These are phyloP conservation scores for Ciconia boyciana DNA, from an alignment of 2,113 vertebrate genomes.

Conservation along the genomic window DNA sequence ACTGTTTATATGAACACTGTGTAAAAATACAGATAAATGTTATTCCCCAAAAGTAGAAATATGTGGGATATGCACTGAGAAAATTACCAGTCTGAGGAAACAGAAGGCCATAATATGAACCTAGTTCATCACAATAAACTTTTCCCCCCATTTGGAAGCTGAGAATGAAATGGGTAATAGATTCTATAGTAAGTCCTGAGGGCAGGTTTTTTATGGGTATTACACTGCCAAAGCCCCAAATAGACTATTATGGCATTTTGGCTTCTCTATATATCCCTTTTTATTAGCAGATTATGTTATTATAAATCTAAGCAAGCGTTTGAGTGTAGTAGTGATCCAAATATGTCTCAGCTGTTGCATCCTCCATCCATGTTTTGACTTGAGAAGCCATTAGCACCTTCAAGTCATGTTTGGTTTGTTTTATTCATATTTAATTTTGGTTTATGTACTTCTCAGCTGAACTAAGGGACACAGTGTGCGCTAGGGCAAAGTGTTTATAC, in stretches of 20 bases:
- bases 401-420: slow-evolving; percentile 14
- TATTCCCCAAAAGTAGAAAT: slow-evolving; percentile 36
- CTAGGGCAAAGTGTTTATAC: not conserved
- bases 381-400: slow-evolving; percentile 36
- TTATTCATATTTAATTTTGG: slow-evolving; percentile 18
- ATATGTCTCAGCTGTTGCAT: not conserved
- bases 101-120: slow-evolving; percentile 41
- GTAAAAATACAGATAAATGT: slow-evolving; percentile 41
- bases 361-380: not conserved
- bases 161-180: slow-evolving; percentile 52
- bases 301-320: slow-evolving; percentile 25
- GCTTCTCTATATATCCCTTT: slow-evolving; percentile 45
- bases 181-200: slow-evolving; percentile 31
- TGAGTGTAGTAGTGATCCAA: not conserved
- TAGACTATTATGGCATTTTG: slow-evolving; percentile 32
- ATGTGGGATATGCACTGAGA: slow-evolving; percentile 16
- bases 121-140: slow-evolving; percentile 41
- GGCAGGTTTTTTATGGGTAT: slow-evolving; percentile 39
- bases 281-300: slow-evolving; percentile 53
- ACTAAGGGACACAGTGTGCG: not conserved
- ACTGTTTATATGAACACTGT: slow-evolving; percentile 17
- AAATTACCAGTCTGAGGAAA: slow-evolving; percentile 45
- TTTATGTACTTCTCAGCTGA: slow-evolving; percentile 8
- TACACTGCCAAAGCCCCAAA: slow-evolving; percentile 12
- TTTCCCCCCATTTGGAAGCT: not conserved